Evolutionary conservation across 2,113 vertebrate genomes (phyloP), one percentile per base, ranked within the genome.

Genomic region (Clupea harengus): DNA sequence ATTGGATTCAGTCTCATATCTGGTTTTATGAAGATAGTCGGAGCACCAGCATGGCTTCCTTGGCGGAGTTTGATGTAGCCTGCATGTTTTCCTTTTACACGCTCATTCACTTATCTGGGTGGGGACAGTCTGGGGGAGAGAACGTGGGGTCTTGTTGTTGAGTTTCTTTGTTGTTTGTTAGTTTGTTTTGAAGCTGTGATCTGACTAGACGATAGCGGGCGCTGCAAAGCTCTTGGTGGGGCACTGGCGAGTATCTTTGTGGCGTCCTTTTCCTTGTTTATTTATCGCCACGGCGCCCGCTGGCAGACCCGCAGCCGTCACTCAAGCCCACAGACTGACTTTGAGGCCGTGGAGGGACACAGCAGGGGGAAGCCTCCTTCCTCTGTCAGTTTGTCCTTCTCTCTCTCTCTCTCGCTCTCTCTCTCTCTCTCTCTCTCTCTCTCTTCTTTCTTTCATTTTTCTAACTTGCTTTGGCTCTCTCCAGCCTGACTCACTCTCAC

Each of bases 251-350:
- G 28, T 72, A 32, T 72, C 60, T 82, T 32, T 75, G 72, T 60
- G 1, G 75, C 44, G 57, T 0, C 5, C 22, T 47, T 85, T 82
- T 32, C 25, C 45, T 86, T 18, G 11, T 85, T 87, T 85, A 75
- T 87, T 87, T 82, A 88, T 67, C 25, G 57, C 64, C 47, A 44
- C 13, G 50, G 28, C 57, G 15, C n/a, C 52, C n/a, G 45, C 85
- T 83, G 25, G 10, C 64, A 10, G 25, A 28, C 10, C 64, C 11
- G 9, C 64, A 72, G 25, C 52, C 17, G 20, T 72, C 45, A 20
- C 1, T 86, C 81, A 85, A 45, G 83, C n/a, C 45, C 18, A 82
- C 32, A n/a, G 52, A 86, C 47, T 45, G 72, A 83, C 81, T 88
- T 84, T 67, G 39, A 85, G 60, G 84, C 39, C 46, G 44, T 45